These are phyloP conservation scores for Siniperca scherzeri DNA, from an alignment of 2,797 vertebrate species.

Conservation along the genomic window DNA sequence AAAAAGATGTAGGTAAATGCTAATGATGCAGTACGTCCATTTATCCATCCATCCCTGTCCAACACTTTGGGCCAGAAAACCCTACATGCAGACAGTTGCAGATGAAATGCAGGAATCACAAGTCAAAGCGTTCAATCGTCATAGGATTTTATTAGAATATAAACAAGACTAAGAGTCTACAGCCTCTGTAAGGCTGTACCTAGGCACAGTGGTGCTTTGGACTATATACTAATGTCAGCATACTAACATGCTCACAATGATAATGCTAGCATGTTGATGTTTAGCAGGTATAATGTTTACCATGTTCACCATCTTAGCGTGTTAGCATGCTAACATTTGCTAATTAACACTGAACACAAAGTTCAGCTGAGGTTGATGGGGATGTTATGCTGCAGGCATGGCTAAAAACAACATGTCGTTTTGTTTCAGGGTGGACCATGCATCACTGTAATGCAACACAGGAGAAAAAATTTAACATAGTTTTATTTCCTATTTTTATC, in stretches of 20 bases:
- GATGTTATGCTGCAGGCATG: background rate
- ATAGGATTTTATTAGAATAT: background rate
- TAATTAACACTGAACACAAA: background rate
- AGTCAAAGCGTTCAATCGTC: background rate
- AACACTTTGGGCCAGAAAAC: background rate
- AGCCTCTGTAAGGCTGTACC: background rate
- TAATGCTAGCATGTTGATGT: background rate
- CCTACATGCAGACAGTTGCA: background rate
- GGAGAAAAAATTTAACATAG: too few relatives aligned
- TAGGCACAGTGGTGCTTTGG: too few relatives aligned
- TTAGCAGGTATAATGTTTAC: background rate
- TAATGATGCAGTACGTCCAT: background rate
- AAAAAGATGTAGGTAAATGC: background rate
- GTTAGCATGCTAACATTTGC: background rate
- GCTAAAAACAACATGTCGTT: too few relatives aligned
- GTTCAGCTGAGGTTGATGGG: background rate
- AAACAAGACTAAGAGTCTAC: too few relatives aligned
- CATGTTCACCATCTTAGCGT: background rate
- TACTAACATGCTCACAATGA: background rate
- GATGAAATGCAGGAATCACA: background rate
- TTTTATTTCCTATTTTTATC: background rate
- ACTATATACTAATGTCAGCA: background rate
- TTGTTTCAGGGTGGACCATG: too few relatives aligned
- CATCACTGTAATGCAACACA: too few relatives aligned
- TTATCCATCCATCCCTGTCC: background rate